These are phyloP conservation scores for Polyergus mexicanus DNA, from an alignment of 1,140 invertebrate genomes.

Conservation along the genomic window DNA sequence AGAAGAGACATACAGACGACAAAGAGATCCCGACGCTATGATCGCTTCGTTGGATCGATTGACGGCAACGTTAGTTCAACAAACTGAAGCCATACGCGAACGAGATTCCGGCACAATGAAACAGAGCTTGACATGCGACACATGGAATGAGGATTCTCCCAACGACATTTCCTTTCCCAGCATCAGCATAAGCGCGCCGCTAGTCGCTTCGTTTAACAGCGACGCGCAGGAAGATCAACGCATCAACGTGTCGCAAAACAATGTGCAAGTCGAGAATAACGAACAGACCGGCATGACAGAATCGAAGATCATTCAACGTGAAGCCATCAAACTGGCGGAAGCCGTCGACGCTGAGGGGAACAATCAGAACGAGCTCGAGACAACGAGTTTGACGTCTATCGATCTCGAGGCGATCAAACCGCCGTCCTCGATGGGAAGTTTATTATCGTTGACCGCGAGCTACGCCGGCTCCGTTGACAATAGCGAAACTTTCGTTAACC, in stretches of 20 bases:
- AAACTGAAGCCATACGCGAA: conserved; percentile 85
- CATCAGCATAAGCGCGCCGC: conserved; percentile 91
- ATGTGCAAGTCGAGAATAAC: conserved; percentile 60
- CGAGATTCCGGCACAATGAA: conserved; percentile 81
- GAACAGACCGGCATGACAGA: conserved; percentile 87
- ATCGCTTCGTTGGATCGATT: conserved; percentile 89
- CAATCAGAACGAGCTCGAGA: conserved; percentile 85
- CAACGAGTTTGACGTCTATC: conserved; percentile 85
- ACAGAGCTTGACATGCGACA: conserved; percentile 87
- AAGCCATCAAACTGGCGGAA: conserved; percentile 91
- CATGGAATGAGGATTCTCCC: conserved; percentile 92
- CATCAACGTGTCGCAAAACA: conserved; percentile 46
- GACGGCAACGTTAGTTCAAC: conserved; percentile 89
- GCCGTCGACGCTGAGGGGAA: conserved; percentile 89
- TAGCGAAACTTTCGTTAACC: conserved; percentile 64
- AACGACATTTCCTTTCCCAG: conserved; percentile 93
- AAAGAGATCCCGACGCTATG: conserved; percentile 90
- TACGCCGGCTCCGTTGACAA: conserved; percentile 81
- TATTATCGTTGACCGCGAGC: conserved; percentile 89
- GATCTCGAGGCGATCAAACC: conserved; percentile 93
- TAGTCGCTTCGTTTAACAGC: conserved; percentile 90
- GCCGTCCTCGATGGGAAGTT: conserved; percentile 91
- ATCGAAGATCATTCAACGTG: conserved; percentile 90
- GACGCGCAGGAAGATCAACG: conserved; percentile 83
- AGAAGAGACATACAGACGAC: conserved; percentile 84